Base-by-base conservation (phyloP, 2,888 invertebrate species). In the Stenchaetothrips biformis region DNA sequence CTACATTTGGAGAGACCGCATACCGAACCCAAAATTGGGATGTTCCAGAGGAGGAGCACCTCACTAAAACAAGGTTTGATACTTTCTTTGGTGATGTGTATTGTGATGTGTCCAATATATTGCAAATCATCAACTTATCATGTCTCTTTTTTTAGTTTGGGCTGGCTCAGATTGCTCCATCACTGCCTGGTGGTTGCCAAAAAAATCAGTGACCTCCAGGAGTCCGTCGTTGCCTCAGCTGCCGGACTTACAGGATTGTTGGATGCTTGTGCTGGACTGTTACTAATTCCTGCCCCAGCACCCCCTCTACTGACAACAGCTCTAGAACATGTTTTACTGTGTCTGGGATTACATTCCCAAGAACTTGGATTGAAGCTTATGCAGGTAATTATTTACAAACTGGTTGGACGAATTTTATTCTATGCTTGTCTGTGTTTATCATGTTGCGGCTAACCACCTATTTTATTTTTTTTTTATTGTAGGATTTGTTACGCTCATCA, bases 141-240 rank as follows among this genome's bases (percentile, higher is more conserved):
- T 13, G 6, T 53, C 18, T 53, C 53, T 53, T 53, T 53, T 53
- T 53, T 53, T 84, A 94, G 95, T 86, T 90, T 94, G 85, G 94
- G 95, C 82, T 96, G 96, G 96, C 89, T 96, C 82, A 89, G 93
- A 82, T 90, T 96, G 82, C 88, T 96, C 77, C 92, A 95, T 83
- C 93, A 94, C 84, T 95, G 95, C 85, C 90, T 95, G 82, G 92
- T 91, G 79, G 87, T 87, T 11, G 86, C 87, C 8, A 85, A 86
- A 85, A 78, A 85, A 85, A 82, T 85, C 85, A 79, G 81, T 85
- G 80, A 62, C 21, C 79, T 81, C 13, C 78, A 77, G 67, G 49
- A 79, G 37, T 84, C 82, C 2, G 88, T 92, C 37, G 87, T 91
- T 25, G 88, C 89, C 79, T 90, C 91, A n/a, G 91, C 93, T 1